phyloP scores from a whole-genome alignment of 2,888 invertebrate genomes.

The Protodeltote pygarga region DNA sequence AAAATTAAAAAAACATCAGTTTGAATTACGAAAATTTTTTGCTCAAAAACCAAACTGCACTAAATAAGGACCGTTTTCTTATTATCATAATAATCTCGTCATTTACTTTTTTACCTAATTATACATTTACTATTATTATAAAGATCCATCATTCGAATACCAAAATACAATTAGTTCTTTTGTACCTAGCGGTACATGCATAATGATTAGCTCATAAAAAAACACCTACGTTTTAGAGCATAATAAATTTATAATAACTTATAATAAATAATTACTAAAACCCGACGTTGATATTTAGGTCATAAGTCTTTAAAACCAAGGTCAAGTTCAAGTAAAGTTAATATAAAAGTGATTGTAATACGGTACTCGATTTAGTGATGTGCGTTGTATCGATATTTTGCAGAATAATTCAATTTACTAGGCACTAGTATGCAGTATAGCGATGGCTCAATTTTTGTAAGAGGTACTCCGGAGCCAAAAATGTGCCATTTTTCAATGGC shows the following conservation, averaged over 20 bases:
- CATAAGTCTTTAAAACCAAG: slow-evolving; percentile 59
- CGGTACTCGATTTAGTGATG: slow-evolving; percentile 43
- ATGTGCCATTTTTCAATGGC: too few relatives aligned
- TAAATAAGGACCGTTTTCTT: not conserved
- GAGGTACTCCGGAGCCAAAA: too few relatives aligned
- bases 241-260: slow-evolving; percentile 26
- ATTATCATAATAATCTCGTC: not conserved
- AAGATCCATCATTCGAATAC: slow-evolving; percentile 6
- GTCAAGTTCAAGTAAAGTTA: slow-evolving; percentile 58
- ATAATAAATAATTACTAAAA: slow-evolving; percentile 36
- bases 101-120: not conserved
- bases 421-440: too few relatives aligned
- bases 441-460: too few relatives aligned
- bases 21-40: too few relatives aligned
- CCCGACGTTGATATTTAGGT: slow-evolving; percentile 45
- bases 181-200: not conserved
- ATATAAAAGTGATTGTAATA: slow-evolving; percentile 58
- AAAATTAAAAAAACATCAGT: too few relatives aligned
- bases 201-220: slow-evolving; percentile 14
- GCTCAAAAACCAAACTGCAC: not conserved
- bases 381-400: slow-evolving; percentile 10
- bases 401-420: not conserved
- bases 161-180: slow-evolving; percentile 6
- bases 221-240: slow-evolving; percentile 10
- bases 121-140: slow-evolving; percentile 1